Conservation (phyloP, 2,113 vertebrate species). For the Dipodomys ordii region DNA sequence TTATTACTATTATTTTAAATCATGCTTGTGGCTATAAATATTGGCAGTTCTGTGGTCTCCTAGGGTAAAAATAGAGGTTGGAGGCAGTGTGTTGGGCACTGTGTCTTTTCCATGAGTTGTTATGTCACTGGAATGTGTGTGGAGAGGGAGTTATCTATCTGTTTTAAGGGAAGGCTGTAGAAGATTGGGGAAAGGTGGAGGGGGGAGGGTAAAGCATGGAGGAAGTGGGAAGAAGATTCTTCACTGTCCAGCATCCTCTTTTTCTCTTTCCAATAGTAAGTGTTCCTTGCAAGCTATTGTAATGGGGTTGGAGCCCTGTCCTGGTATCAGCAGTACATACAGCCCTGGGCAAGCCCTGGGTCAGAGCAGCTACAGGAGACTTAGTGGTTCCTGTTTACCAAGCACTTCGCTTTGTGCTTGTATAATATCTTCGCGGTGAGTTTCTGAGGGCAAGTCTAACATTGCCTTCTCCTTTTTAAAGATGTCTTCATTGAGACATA, state of each 20-base stretch:
- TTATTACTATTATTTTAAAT: background rate
- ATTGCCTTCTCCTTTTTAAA: background rate
- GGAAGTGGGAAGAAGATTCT: background rate
- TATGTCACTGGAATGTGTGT: background rate
- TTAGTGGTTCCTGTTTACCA: background rate
- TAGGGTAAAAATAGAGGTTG: background rate
- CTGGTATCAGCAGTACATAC: background rate
- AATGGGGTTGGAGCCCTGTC: background rate
- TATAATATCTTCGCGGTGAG: background rate
- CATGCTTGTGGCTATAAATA: background rate
- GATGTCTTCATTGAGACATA: background rate
- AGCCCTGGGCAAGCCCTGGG: background rate
- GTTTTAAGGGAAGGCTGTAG: background rate
- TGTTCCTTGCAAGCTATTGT: background rate
- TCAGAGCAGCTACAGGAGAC: background rate
- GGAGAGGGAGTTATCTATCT: background rate
- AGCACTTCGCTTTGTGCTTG: background rate
- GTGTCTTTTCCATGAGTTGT: conserved; percentile 21
- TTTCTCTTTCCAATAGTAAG: background rate
- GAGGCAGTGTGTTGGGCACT: background rate
- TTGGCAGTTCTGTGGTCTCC: background rate
- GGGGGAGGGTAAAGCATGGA: background rate
- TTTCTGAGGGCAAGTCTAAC: background rate
- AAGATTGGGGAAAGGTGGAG: background rate
- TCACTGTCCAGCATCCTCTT: background rate